A percentile compares a stretch with the other conserved stretches of the same genome.
Conservation (phyloP, 2,797 vertebrate genomes). For the Acanthurus tractus region DNA sequence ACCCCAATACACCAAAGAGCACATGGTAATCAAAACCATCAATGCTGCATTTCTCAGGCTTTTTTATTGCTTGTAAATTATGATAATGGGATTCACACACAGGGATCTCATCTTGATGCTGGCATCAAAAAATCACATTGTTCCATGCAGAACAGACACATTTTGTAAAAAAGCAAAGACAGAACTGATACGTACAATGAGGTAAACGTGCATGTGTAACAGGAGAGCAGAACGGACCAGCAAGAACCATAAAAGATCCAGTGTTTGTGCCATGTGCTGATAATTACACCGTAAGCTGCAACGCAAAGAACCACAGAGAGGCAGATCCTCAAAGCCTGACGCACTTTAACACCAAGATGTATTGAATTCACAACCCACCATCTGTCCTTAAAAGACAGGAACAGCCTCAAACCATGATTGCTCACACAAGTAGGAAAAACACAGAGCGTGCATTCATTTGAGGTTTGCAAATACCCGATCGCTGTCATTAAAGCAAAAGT, state of each 20-base stretch:
- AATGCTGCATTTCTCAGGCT: conserved; percentile 75
- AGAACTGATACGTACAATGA: conserved; percentile 64
- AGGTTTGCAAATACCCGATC: conserved; percentile 67
- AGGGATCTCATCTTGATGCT: conserved; percentile 49
- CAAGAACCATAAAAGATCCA: conserved; percentile 65
- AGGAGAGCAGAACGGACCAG: conserved; percentile 38
- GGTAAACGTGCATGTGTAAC: conserved; percentile 58
- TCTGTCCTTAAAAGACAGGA: conserved; percentile 76
- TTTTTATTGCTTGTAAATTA: conserved; percentile 85
- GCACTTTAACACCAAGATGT: conserved; percentile 72
- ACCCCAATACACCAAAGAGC: conserved; percentile 76
- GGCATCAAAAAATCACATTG: conserved; percentile 44
- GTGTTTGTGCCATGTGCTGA: conserved; percentile 78
- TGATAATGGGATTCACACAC: conserved; percentile 78
- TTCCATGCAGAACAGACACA: conserved; percentile 49
- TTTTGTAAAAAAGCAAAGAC: conserved; percentile 58
- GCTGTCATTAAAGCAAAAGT: conserved; percentile 51
- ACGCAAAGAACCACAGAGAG: conserved; percentile 69
- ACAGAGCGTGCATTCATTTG: conserved; percentile 60
- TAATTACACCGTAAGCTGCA: conserved; percentile 74
- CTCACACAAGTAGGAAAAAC: conserved; percentile 73
- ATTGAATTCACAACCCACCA: conserved; percentile 73
- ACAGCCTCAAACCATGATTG: conserved; percentile 73
- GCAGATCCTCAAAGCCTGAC: conserved; percentile 69
- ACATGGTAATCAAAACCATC: conserved; percentile 87